Evolutionary conservation across 2,113 vertebrate genomes (phyloP).

Genomic region (Pampusana beccarii): DNA sequence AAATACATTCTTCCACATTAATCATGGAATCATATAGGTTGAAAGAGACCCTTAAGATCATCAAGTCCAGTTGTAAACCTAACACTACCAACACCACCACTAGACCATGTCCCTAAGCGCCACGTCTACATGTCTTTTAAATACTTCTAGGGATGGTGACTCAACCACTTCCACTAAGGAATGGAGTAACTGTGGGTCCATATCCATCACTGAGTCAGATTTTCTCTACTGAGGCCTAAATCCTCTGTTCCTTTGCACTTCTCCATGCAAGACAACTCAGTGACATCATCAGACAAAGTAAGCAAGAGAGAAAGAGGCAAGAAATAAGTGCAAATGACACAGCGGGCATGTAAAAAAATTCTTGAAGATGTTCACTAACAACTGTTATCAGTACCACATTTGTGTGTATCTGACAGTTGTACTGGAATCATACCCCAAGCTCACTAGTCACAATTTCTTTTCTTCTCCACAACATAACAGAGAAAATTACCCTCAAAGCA

Average conservation of each 20-base stretch:
- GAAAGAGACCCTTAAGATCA: background rate
- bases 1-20: background rate
- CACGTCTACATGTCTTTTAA: rapidly evolving
- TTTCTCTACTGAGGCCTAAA: background rate
- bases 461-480: background rate
- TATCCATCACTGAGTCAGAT: background rate
- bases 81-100: background rate
- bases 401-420: background rate
- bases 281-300: background rate
- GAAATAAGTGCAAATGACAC: background rate
- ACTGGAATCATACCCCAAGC: background rate
- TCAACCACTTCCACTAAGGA: background rate
- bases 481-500: background rate
- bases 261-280: background rate
- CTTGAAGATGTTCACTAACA: background rate
- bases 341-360: background rate
- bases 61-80: background rate
- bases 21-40: background rate
- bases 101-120: background rate
- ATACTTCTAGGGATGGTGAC: background rate
- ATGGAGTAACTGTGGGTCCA: background rate
- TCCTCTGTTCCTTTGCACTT: background rate
- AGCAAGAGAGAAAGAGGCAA: background rate
- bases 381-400: background rate
- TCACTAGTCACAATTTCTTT: background rate